Evolutionary conservation across 1,140 invertebrate genomes (phyloP), one percentile per base, ranked within the genome.

Genomic region (Drosophila ambigua): DNA sequence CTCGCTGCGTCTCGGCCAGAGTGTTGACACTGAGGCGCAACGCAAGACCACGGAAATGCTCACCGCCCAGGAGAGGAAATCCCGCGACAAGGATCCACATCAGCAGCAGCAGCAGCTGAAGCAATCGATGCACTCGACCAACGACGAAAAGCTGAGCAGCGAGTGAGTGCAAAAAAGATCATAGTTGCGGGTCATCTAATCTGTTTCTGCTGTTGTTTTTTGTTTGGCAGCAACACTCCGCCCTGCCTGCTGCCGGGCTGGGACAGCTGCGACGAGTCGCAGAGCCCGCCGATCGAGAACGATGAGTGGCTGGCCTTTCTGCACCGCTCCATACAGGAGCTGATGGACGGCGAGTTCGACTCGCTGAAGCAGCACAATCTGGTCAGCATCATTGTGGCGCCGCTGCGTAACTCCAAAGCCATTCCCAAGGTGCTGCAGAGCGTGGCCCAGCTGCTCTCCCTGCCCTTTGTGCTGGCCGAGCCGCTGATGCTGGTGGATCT

Each of bases 261-360:
- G 91, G 91, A 92, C 49, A 91, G 91, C 4, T 92, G 90, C 52
- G 91, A 92, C 63, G 91, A 92, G 45, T 91, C 91, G 0, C 91
- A 92, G 72, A 93, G 93, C 51, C 93, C 93, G 39, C 94, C 95
- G 5, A 96, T 97, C 53, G 96, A 97, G 92, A 95, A 96, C 71
- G 96, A 97, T 67, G 96, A 97, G 92, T 97, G 96, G 96, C 93
- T 96, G 88, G 94, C 95, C 53, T 94, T 97, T 93, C 69, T 97
- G 4, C 94, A 95, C 80, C 93, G 94, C 44, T 94, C 94, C 51
- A 94, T 95, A 76, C 93, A 93, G 81, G 95, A 95, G 92, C 93
- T 96, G 1, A 94, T 97, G 91, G 94, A 95, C 44, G 95, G 95
- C 0, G 96, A 96, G 90, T 93, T 96, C 2, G 94, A 94, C 64